A percentile compares a stretch with the other conserved stretches of the same genome.
phyloP scores from a whole-genome alignment of 2,113 vertebrate genomes.

The Melanotaenia duboulayi region DNA sequence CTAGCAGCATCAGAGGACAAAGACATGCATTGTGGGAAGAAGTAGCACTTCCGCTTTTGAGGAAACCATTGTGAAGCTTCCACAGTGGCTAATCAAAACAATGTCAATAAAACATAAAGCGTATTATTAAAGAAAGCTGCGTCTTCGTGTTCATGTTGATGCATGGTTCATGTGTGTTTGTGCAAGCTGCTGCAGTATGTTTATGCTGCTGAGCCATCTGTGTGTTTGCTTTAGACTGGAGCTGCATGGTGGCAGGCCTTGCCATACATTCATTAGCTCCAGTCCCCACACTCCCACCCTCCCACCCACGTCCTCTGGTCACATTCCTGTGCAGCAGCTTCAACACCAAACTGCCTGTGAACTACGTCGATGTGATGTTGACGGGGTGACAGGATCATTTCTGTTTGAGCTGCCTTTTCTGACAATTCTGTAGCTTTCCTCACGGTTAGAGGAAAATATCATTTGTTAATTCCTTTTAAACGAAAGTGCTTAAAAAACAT shows the following conservation, averaged over 20 bases:
- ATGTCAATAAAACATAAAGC: constrained; percentile 19
- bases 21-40: constrained; percentile 61
- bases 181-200: constrained; percentile 62
- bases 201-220: constrained; percentile 50
- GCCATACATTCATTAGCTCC: constrained; percentile 27
- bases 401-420: constrained; percentile 11
- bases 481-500: no score
- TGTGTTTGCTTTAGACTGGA: constrained; percentile 71
- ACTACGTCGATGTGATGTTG: background rate
- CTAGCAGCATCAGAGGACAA: constrained; percentile 56
- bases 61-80: constrained; percentile 43
- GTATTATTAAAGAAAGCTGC: constrained; percentile 55
- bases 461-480: no score
- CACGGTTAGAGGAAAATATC: no score
- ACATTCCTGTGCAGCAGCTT: constrained; percentile 50
- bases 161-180: constrained; percentile 4
- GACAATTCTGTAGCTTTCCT: background rate
- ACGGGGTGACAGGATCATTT: background rate
- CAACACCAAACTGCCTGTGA: background rate
- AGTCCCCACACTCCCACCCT: constrained; percentile 46
- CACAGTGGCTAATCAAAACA: constrained; percentile 44
- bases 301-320: constrained; percentile 45
- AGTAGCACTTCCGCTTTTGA: constrained; percentile 63
- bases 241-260: constrained; percentile 8
- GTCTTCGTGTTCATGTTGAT: constrained; percentile 22